A percentile compares a stretch with the other conserved stretches of the same genome.
phyloP scores from a whole-genome alignment of 2,113 vertebrate genomes.

The Tichodroma muraria region DNA sequence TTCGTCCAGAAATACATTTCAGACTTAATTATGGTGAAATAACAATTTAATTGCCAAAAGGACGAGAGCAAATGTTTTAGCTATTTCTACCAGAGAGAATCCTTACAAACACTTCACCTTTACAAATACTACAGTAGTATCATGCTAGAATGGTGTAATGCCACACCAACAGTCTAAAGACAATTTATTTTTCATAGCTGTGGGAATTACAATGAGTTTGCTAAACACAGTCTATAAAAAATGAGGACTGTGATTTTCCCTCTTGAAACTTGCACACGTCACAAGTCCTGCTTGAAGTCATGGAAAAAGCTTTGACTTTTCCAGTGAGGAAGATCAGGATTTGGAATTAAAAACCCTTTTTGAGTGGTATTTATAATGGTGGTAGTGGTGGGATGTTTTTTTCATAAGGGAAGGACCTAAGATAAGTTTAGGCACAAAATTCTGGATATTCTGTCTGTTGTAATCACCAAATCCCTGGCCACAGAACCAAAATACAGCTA shows the following conservation, averaged over 20 bases:
- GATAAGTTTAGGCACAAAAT: neutral
- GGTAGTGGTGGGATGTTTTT: neutral
- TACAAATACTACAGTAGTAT: accelerated
- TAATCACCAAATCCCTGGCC: neutral
- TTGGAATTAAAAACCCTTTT: neutral
- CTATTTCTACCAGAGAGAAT: neutral
- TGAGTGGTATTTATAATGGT: neutral
- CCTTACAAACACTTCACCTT: neutral
- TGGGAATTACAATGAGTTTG: neutral
- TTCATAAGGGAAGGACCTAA: neutral
- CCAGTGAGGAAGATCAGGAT: neutral
- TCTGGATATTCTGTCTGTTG: neutral
- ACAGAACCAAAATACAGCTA: neutral
- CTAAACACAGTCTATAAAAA: neutral
- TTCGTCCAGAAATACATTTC: neutral
- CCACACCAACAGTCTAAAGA: neutral
- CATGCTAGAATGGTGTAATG: no score
- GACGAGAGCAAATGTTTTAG: neutral
- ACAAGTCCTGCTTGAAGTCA: neutral
- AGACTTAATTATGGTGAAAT: neutral
- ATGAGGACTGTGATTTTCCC: neutral
- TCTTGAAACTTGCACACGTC: neutral
- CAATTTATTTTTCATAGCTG: neutral
- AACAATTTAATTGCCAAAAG: neutral
- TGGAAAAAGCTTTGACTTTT: neutral